phyloP scores from a whole-genome alignment of 2,113 vertebrate genomes.

The human (Homo sapiens) region DNA sequence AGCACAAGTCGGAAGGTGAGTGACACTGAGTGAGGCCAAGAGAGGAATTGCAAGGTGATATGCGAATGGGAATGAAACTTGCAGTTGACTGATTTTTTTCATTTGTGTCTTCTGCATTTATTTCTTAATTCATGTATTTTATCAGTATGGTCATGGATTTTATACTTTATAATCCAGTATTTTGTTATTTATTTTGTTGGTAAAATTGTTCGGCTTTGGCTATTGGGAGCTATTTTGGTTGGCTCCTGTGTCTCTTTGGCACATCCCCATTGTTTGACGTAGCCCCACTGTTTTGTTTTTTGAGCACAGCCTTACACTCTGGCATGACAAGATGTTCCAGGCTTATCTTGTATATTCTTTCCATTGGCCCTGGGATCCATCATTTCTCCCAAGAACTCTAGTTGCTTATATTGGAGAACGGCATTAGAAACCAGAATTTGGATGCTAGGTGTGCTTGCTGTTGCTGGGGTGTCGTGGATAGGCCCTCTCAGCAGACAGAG shows the following conservation, averaged over 20 bases:
- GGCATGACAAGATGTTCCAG: not conserved
- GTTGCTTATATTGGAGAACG: not conserved
- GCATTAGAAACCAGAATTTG: not conserved
- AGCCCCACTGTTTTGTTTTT: not conserved
- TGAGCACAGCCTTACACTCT: not conserved
- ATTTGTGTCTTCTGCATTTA: not conserved
- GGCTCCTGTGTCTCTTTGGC: not conserved
- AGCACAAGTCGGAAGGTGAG: not conserved
- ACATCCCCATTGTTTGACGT: too few species aligned
- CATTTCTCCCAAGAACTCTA: not conserved
- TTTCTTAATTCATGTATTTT: not conserved
- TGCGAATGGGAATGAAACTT: not conserved
- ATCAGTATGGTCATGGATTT: not conserved
- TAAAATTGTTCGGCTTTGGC: not conserved
- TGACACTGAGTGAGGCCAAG: not conserved
- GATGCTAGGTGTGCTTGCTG: not conserved
- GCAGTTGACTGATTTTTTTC: not conserved
- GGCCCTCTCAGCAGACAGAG: not conserved
- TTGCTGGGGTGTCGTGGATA: not conserved
- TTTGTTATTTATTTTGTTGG: not conserved
- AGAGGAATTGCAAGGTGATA: not conserved
- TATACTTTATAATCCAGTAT: not conserved
- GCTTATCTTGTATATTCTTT: not conserved
- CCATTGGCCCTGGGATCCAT: not conserved
- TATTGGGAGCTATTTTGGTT: too few species aligned